Conservation (phyloP, 1,140 invertebrate genomes). For the Arion vulgaris region DNA sequence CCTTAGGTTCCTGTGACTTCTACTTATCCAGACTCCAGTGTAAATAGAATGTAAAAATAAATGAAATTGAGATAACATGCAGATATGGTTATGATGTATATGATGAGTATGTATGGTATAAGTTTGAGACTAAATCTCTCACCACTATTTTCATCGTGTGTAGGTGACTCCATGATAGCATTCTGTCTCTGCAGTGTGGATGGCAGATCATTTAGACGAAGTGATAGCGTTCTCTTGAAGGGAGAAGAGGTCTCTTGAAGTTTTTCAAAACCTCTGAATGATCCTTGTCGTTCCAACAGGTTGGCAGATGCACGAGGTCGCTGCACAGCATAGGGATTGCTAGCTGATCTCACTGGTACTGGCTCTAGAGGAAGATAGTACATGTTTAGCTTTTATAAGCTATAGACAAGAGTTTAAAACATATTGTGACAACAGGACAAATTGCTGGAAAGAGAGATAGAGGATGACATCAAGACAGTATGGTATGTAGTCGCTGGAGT, state of each 20-base stretch:
- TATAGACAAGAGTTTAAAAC: too few species aligned
- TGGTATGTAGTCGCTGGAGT: too few species aligned
- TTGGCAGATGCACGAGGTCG: constrained; percentile 93
- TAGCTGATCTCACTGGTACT: constrained; percentile 75
- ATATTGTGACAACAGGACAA: too few species aligned
- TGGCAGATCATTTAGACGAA: constrained; percentile 92
- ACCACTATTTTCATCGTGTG: constrained; percentile 47
- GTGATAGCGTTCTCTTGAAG: constrained; percentile 95
- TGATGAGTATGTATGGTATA: too few species aligned
- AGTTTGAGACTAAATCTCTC: constrained; percentile 2
- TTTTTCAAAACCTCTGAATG: constrained; percentile 89
- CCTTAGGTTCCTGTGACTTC: too few species aligned
- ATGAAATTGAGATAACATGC: too few species aligned
- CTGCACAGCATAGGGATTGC: constrained; percentile 95
- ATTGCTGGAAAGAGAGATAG: too few species aligned
- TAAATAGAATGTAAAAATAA: too few species aligned
- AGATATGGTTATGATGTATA: too few species aligned
- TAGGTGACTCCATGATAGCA: constrained; percentile 57
- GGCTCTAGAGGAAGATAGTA: constrained; percentile 60
- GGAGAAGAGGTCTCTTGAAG: constrained; percentile 85
- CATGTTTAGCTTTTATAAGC: too few species aligned
- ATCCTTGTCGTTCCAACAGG: constrained; percentile 93
- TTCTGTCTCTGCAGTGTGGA: constrained; percentile 88
- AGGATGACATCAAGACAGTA: too few species aligned
- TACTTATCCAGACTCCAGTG: too few species aligned